Evolutionary conservation across 1,140 invertebrate species (phyloP).

Genomic region (Heliconius hermathena): DNA sequence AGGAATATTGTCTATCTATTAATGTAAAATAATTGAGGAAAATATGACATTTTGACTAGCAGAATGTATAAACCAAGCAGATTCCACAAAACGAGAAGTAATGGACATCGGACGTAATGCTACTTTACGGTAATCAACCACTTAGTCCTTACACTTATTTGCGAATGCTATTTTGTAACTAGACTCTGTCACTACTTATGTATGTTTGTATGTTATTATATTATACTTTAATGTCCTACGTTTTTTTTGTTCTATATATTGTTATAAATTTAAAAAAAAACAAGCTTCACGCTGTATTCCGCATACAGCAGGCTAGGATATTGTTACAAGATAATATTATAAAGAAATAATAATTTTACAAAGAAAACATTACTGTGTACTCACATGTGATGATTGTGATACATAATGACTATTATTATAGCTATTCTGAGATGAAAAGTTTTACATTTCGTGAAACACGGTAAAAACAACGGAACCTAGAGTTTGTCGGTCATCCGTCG

Average conservation of each 20-base stretch:
- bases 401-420: background rate
- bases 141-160: slow-evolving; percentile 36
- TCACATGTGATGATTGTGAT: background rate
- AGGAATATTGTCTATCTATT: too few species aligned
- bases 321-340: background rate
- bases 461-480: too few species aligned
- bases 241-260: background rate
- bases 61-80: background rate
- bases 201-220: background rate
- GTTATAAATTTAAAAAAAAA: too few species aligned
- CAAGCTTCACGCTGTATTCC: too few species aligned
- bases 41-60: too few species aligned
- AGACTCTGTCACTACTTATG: background rate
- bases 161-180: slow-evolving; percentile 27
- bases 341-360: background rate
- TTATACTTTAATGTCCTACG: background rate
- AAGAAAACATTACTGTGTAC: background rate
- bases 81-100: slow-evolving; percentile 36
- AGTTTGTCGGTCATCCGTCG: too few species aligned
- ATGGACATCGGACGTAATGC: slow-evolving; percentile 34
- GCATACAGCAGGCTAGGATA: background rate
- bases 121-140: slow-evolving; percentile 45
- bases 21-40: too few species aligned
- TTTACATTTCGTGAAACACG: too few species aligned
- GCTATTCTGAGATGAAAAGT: too few species aligned